These are phyloP conservation scores for Leucophenga montana DNA, from an alignment of 2,888 invertebrate genomes.

Conservation along the genomic window DNA sequence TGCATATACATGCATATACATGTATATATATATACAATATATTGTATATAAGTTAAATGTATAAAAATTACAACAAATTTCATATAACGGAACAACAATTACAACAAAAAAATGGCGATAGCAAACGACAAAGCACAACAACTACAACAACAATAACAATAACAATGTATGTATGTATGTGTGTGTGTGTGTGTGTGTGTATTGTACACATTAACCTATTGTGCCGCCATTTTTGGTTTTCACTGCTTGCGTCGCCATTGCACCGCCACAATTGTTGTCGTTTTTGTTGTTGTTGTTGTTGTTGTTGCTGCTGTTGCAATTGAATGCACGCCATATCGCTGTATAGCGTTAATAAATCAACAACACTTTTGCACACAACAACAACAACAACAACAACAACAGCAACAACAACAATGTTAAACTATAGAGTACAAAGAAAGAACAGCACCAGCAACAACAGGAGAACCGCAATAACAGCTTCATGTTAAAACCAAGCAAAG, in stretches of 20 bases:
- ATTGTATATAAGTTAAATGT: neutral
- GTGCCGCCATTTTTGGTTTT: constrained; percentile 52
- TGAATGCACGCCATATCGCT: constrained; percentile 57
- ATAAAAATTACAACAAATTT: constrained; percentile 1
- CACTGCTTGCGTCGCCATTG: constrained; percentile 29
- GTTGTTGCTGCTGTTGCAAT: constrained; percentile 45
- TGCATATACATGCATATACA: neutral
- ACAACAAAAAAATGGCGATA: constrained; percentile 16
- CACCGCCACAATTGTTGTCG: constrained; percentile 17
- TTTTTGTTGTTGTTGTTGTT: constrained; percentile 27
- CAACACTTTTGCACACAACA: constrained; percentile 60
- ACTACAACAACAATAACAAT: constrained; percentile 3
- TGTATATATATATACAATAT: neutral
- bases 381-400: constrained; percentile 43
- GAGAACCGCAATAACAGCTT: constrained; percentile 58
- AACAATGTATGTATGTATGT: constrained; percentile 17
- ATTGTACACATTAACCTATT: constrained; percentile 54
- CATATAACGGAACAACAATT: constrained; percentile 12
- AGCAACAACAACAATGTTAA: constrained; percentile 32
- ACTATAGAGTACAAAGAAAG: constrained; percentile 15
- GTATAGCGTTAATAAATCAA: constrained; percentile 69
- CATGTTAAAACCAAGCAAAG: constrained; percentile 30
- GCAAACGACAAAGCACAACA: constrained; percentile 24
- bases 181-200: no score
- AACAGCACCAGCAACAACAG: constrained; percentile 42